Percentiles rank a stretch among this genome's conserved stretches.
Evolutionary conservation across 2,888 invertebrate genomes (phyloP).

Genomic region (Apamea crenata): DNA sequence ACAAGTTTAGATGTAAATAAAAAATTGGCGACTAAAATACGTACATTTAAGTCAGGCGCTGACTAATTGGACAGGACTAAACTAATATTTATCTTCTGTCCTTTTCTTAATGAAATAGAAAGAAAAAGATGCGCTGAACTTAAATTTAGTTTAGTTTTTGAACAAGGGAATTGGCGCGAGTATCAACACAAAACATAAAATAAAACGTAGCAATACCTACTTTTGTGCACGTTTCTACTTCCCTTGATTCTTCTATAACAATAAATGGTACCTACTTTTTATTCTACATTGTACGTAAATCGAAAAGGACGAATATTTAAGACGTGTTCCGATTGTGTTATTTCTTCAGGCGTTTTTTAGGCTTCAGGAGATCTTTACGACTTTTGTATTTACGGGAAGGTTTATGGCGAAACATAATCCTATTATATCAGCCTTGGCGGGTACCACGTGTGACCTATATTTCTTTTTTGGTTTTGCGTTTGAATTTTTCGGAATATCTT

Average conservation of each 20-base stretch:
- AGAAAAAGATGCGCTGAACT: too few relatives aligned
- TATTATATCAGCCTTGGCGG: conserved; percentile 6
- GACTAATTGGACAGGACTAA: too few relatives aligned
- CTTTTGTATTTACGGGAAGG: conserved; percentile 15
- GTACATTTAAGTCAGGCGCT: too few relatives aligned
- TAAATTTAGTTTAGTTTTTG: too few relatives aligned
- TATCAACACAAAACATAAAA: background rate
- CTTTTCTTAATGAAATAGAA: too few relatives aligned
- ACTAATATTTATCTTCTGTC: too few relatives aligned
- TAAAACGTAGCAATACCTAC: background rate
- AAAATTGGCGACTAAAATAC: too few relatives aligned
- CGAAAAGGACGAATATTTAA: background rate
- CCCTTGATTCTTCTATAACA: background rate
- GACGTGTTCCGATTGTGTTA: conserved; percentile 17
- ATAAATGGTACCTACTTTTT: background rate
- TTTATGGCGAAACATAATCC: conserved; percentile 21
- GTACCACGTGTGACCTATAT: conserved; percentile 22
- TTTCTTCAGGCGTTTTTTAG: conserved; percentile 6
- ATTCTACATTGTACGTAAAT: conserved; percentile 2
- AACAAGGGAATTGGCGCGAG: too few relatives aligned
- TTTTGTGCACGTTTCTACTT: background rate
- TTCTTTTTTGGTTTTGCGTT: background rate
- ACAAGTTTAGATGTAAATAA: too few relatives aligned
- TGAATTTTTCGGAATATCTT: background rate
- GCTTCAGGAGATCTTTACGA: background rate